Evolutionary conservation across 2,797 vertebrate genomes (phyloP).

Genomic region (Falco berigora): DNA sequence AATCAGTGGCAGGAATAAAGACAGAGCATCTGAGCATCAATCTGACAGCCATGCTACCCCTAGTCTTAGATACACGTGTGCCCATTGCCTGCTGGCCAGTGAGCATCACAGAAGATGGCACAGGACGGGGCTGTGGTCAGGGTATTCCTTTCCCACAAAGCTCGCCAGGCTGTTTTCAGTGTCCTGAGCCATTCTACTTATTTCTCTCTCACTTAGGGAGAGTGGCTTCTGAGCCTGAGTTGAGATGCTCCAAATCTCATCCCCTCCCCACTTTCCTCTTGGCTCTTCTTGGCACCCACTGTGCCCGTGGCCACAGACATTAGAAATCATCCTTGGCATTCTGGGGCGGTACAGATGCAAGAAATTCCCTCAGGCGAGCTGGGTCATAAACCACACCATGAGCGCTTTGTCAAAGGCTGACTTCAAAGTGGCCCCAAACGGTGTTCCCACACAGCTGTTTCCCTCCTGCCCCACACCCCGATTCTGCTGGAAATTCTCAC

Average conservation of each 20-base stretch:
- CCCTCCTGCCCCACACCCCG: not conserved
- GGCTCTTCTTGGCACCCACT: not conserved
- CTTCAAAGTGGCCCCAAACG: not conserved
- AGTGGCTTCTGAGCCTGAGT: not conserved
- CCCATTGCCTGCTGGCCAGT: not conserved
- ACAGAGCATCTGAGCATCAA: not conserved
- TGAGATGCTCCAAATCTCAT: not conserved
- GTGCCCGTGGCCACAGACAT: not conserved
- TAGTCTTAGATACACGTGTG: not conserved
- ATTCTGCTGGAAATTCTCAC: not conserved
- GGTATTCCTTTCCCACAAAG: not conserved
- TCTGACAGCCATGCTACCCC: not conserved
- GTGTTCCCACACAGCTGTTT: not conserved
- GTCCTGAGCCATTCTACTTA: not conserved
- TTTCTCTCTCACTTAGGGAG: not conserved
- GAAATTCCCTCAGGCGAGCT: not conserved
- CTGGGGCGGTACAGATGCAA: not conserved
- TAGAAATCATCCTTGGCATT: not conserved
- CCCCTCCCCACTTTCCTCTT: not conserved
- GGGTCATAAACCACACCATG: not conserved
- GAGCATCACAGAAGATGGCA: not conserved
- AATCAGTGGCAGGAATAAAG: not conserved
- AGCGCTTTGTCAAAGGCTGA: not conserved
- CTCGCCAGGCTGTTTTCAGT: not conserved
- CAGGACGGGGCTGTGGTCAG: not conserved